Evolutionary conservation across 53 echinoderm and acorn worm species (phyloP).

Genomic region (Echinarachnius parma): DNA sequence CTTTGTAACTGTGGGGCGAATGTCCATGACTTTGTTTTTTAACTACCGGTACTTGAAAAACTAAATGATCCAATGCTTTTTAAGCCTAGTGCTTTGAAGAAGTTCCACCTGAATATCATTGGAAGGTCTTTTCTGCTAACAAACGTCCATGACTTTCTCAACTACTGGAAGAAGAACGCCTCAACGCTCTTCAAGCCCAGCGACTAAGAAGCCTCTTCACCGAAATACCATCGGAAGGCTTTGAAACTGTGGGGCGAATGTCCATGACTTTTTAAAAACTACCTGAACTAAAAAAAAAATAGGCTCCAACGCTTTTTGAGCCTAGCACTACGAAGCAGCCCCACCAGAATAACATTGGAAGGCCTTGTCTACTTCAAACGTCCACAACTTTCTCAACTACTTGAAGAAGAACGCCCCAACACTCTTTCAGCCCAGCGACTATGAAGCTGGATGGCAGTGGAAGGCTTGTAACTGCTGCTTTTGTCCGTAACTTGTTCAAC

Average conservation of each 20-base stretch:
- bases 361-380: no score
- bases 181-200: constrained; percentile 74
- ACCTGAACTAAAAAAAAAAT: no score
- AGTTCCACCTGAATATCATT: no score
- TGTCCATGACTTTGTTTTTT: not conserved
- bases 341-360: constrained; percentile 97
- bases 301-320: no score
- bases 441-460: no score
- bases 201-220: constrained; percentile 92
- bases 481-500: no score
- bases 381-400: constrained; percentile 90
- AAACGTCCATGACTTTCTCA: constrained; percentile 90
- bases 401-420: constrained; percentile 84
- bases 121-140: constrained; percentile 85
- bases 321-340: no score
- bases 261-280: no score
- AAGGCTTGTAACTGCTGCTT: no score
- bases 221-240: constrained; percentile 93
- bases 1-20: constrained; percentile 12
- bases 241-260: not conserved
- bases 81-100: no score
- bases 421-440: constrained; percentile 80
- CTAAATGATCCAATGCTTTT: no score
- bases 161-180: constrained; percentile 88
- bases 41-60: no score